Conservation (phyloP, 1,140 invertebrate species). For the Elymnias hypermnestra region DNA sequence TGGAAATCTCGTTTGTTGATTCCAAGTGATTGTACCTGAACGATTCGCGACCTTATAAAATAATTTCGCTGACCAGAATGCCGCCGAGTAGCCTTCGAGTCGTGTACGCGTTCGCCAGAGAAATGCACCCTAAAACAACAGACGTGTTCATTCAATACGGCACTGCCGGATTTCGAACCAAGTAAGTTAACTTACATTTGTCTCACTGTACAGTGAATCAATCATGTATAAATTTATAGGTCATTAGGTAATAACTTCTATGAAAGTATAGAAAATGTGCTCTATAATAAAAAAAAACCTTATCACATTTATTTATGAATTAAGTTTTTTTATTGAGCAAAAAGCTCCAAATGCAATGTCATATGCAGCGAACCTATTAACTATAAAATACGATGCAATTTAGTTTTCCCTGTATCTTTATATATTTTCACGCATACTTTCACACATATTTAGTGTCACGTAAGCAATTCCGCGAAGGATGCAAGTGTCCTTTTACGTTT, state of each 20-base stretch:
- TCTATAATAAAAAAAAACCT: too few relatives aligned
- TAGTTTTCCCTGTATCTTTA: conserved; percentile 11
- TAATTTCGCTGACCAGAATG: conserved; percentile 62
- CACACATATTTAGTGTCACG: conserved; percentile 40
- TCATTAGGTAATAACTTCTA: too few relatives aligned
- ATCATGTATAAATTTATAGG: too few relatives aligned
- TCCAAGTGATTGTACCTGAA: conserved; percentile 66
- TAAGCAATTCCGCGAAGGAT: conserved; percentile 41
- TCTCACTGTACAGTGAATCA: too few relatives aligned
- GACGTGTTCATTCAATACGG: conserved; percentile 81
- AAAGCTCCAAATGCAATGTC: too few relatives aligned
- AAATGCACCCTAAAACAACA: conserved; percentile 83
- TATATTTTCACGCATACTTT: too few relatives aligned
- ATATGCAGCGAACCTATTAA: too few relatives aligned
- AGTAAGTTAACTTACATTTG: too few relatives aligned
- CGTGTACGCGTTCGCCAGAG: conserved; percentile 83
- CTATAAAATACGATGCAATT: too few relatives aligned
- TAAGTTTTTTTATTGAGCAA: too few relatives aligned
- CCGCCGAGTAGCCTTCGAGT: conserved; percentile 75
- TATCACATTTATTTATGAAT: too few relatives aligned
- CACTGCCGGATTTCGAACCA: conserved; percentile 83
- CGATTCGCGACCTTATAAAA: conserved; percentile 64
- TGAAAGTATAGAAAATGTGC: too few relatives aligned
- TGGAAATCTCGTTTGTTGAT: conserved; percentile 68
- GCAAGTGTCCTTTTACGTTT: conserved; percentile 32